Conservation (phyloP, 2,113 vertebrate species). For the Rhea pennata region DNA sequence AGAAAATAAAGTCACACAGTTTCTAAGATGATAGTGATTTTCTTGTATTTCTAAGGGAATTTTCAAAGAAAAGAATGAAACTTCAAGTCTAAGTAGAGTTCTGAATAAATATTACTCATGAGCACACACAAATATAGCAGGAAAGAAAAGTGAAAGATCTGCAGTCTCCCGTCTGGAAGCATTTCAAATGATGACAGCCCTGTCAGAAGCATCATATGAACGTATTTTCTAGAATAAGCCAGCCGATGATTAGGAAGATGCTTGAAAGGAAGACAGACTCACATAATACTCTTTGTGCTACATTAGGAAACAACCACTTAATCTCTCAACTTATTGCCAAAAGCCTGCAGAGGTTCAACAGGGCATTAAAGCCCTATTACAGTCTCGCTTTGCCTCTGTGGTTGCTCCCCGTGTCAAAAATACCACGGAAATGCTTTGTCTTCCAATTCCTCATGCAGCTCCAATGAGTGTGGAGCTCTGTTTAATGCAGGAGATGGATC, state of each 20-base stretch:
- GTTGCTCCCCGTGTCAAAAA: slow-evolving; percentile 19
- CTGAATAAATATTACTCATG: not conserved
- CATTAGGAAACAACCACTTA: slow-evolving; percentile 70
- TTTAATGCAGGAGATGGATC: not conserved
- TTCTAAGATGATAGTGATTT: not conserved
- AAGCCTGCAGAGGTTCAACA: not conserved
- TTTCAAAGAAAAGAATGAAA: not conserved
- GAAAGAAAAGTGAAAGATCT: not conserved
- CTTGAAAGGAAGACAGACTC: slow-evolving; percentile 17
- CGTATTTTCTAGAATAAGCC: slow-evolving; percentile 45
- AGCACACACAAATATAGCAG: not conserved
- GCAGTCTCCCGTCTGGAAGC: not conserved
- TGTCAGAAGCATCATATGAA: not conserved
- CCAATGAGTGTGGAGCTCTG: not conserved
- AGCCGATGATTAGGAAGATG: slow-evolving; percentile 14
- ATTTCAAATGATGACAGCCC: slow-evolving; percentile 43
- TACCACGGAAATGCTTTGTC: not conserved
- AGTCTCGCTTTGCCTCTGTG: not conserved
- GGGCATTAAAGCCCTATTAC: not conserved
- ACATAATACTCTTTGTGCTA: slow-evolving; percentile 3
- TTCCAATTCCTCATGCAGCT: not conserved
- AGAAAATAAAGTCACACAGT: not conserved
- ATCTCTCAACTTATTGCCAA: slow-evolving; percentile 53
- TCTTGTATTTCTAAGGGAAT: not conserved
- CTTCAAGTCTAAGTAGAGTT: not conserved